Base-by-base conservation (phyloP, 1,140 invertebrate genomes). In the Drosophila kanapiae region DNA sequence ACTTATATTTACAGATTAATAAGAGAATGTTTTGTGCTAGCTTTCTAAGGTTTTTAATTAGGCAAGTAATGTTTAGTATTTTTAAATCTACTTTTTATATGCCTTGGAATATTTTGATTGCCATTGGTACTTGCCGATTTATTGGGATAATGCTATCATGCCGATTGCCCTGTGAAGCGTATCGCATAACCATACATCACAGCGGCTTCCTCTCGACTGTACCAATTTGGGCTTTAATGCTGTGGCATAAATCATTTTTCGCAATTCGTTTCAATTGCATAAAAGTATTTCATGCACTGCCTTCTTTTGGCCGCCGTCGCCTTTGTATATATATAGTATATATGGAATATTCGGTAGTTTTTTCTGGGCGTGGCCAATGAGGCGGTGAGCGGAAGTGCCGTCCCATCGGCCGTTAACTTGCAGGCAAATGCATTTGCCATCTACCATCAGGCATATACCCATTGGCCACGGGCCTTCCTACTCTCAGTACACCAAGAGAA, bases 221-320 rank as follows among this genome's bases (percentile, higher is more conserved):
- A 83, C 76, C 86, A 80, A 88, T 87, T 87, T 78, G 81, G 58
- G 62, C 79, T 84, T 78, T 88, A 87, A 87, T 87, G 85, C 84
- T 78, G 65, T 78, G 65, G 65, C 78, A 87, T 87, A 87, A 87
- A 88, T 87, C 83, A 88, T 88, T 80, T 87, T 87, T 57, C 47
- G 65, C 76, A 79, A 79, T 79, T 79, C 72, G 68, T 87, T 87
- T 88, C 84, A 88, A 88, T 87, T 88, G 85, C 85, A 68, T 72
- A 59, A 80, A 84, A 83, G 82, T 88, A 90, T 88, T 87, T 88
- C 74, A 84, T 75, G 70, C 69, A 65, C 60, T 56, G 38, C 43
- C 62, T 56, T 31, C 48, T 51, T 49, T 61, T 62, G 45, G 57
- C 27, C 48, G 49, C n/a, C 29, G 38, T 33, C 35, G 38, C 43